Percentiles rank a stretch among this genome's conserved stretches.
Conservation (phyloP, 2,888 invertebrate genomes). For the Meiosimyza platycephala region DNA sequence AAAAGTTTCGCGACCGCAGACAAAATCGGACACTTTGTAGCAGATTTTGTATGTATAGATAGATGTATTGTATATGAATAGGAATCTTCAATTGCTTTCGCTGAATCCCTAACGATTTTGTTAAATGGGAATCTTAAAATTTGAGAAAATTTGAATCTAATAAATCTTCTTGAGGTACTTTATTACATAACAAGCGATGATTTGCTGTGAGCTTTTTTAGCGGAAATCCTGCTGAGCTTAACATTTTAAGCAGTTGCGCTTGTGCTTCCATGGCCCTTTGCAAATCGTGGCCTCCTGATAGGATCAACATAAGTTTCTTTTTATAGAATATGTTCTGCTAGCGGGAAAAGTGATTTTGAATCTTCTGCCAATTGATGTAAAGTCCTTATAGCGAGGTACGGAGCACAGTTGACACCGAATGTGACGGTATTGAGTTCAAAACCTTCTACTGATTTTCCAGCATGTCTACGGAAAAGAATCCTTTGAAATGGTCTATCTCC, state of each 20-base stretch:
- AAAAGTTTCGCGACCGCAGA: slow-evolving; percentile 23
- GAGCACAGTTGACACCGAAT: slow-evolving; percentile 19
- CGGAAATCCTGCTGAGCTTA: slow-evolving; percentile 11
- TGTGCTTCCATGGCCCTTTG: not conserved
- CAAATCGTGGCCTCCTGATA: slow-evolving; percentile 2
- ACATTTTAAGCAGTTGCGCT: not conserved
- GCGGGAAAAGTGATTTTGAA: not conserved
- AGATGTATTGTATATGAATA: slow-evolving; percentile 10
- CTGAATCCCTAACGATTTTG: slow-evolving; percentile 28
- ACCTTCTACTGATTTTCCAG: not conserved
- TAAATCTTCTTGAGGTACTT: slow-evolving; percentile 9
- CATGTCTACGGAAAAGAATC: not conserved
- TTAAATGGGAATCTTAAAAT: slow-evolving; percentile 9
- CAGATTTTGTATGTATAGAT: not conserved
- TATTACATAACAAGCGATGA: not conserved
- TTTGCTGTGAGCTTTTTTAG: slow-evolving; percentile 18
- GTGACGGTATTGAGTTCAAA: slow-evolving; percentile 4
- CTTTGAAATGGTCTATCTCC: slow-evolving; percentile 20
- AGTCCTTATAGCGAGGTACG: slow-evolving; percentile 23
- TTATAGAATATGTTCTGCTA: slow-evolving; percentile 1
- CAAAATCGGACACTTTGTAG: slow-evolving; percentile 18
- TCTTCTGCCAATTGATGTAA: slow-evolving; percentile 23
- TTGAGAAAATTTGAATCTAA: slow-evolving; percentile 15
- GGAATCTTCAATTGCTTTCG: slow-evolving; percentile 30
- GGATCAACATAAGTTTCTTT: slow-evolving; percentile 17